phyloP scores from a whole-genome alignment of 2,888 invertebrate genomes.

The Drosophila lutescens region DNA sequence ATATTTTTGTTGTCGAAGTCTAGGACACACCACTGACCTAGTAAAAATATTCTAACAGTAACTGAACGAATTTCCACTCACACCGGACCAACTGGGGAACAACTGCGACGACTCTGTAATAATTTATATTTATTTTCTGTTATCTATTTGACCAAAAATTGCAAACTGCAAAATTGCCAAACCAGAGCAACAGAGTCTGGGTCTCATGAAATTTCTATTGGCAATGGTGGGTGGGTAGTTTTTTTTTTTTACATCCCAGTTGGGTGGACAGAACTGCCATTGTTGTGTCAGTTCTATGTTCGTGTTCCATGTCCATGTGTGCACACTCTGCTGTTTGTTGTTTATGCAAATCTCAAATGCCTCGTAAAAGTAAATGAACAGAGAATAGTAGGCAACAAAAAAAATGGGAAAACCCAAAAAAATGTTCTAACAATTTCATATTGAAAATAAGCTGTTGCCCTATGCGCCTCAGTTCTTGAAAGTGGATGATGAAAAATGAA shows the following conservation, averaged over 20 bases:
- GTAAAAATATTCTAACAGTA: conserved; percentile 49
- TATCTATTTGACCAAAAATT: conserved; percentile 60
- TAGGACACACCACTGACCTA: conserved; percentile 9
- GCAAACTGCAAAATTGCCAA: conserved; percentile 41
- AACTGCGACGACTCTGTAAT: conserved; percentile 37
- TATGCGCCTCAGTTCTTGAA: conserved; percentile 4
- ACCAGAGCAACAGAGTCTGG: conserved; percentile 7
- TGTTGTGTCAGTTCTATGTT: conserved; percentile 34
- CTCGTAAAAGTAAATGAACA: conserved; percentile 55
- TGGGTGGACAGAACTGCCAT: conserved; percentile 29
- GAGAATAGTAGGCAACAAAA: conserved; percentile 12
- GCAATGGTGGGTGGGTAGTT: conserved; percentile 1
- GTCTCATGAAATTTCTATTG: conserved; percentile 39
- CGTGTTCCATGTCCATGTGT: conserved; percentile 27
- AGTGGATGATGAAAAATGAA: conserved; percentile 22
- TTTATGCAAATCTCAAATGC: conserved; percentile 64
- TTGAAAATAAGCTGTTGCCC: conserved; percentile 34
- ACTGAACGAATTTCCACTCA: conserved; percentile 23
- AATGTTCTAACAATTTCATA: conserved; percentile 14
- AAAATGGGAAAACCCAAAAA: not conserved
- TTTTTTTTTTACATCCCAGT: not conserved
- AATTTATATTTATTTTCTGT: conserved; percentile 69
- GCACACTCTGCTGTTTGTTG: conserved; percentile 31
- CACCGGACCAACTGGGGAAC: conserved; percentile 15
- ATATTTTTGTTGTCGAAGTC: not conserved